Conservation (phyloP, 1,140 invertebrate genomes). For the Lasioglossum albipes region DNA sequence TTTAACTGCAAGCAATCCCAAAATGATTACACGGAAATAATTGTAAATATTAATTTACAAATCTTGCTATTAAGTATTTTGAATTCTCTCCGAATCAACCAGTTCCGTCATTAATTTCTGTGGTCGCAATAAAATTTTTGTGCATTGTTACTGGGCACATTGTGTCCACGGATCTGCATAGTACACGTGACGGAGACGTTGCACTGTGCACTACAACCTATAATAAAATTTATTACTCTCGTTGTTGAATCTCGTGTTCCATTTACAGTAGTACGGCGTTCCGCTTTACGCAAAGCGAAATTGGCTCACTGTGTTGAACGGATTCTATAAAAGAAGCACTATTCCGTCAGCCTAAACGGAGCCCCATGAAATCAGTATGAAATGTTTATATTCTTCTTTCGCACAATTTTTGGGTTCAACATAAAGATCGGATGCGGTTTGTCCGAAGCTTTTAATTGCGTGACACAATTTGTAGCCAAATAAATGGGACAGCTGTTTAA, state of each 20-base stretch:
- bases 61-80: too few relatives aligned
- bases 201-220: slow-evolving; percentile 43
- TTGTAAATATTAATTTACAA: too few relatives aligned
- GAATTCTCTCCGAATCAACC: not conserved
- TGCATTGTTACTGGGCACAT: slow-evolving; percentile 21
- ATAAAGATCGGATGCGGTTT: not conserved
- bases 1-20: too few relatives aligned
- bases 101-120: slow-evolving; percentile 24
- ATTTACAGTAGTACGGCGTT: not conserved
- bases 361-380: not conserved
- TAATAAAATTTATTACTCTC: slow-evolving; percentile 52
- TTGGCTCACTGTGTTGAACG: not conserved
- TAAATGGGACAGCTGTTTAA: not conserved
- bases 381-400: not conserved
- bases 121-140: slow-evolving; percentile 30
- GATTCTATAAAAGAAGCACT: not conserved
- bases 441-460: not conserved
- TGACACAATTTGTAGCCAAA: not conserved
- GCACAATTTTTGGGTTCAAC: not conserved
- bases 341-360: not conserved
- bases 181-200: slow-evolving; percentile 15
- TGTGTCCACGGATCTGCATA: slow-evolving; percentile 17
- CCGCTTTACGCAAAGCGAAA: not conserved
- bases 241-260: slow-evolving; percentile 20
- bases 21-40: too few relatives aligned